Percentiles rank a stretch among this genome's conserved stretches.
These are phyloP conservation scores for Lethrus apterus DNA, from an alignment of 1,140 invertebrate genomes.

Conservation along the genomic window DNA sequence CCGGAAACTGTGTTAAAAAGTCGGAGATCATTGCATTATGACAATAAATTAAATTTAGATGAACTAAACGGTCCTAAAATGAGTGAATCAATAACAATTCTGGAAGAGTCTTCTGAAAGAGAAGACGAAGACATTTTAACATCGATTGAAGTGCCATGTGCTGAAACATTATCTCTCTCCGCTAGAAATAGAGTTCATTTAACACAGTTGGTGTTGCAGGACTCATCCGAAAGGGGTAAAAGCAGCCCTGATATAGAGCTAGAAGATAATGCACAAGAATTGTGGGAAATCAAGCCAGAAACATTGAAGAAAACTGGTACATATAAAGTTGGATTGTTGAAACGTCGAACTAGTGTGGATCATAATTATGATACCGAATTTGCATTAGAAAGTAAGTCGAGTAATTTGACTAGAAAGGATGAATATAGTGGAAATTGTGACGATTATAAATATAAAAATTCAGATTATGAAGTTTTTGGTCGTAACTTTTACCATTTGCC, in stretches of 20 bases:
- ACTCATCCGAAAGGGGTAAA: slow-evolving; percentile 25
- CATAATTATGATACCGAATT: slow-evolving; percentile 17
- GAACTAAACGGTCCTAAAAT: slow-evolving; percentile 8
- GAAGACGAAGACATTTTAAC: slow-evolving; percentile 18
- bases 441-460: slow-evolving; percentile 7
- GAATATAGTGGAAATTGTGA: not conserved
- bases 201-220: slow-evolving; percentile 26
- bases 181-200: slow-evolving; percentile 29
- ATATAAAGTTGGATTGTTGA: slow-evolving; percentile 32
- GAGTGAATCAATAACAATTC: slow-evolving; percentile 15
- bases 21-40: slow-evolving; percentile 6
- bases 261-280: slow-evolving; percentile 28
- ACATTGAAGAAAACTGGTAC: slow-evolving; percentile 28
- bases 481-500: slow-evolving; percentile 27
- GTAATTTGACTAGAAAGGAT: no score
- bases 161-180: slow-evolving; percentile 15
- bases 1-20: slow-evolving; percentile 10
- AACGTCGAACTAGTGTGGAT: slow-evolving; percentile 31
- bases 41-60: slow-evolving; percentile 14
- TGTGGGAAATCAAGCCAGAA: slow-evolving; percentile 33
- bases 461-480: slow-evolving; percentile 20
- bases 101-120: slow-evolving; percentile 14
- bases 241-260: slow-evolving; percentile 29
- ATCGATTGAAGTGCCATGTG: slow-evolving; percentile 14
- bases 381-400: no score